Evolutionary conservation across 2,888 invertebrate genomes (phyloP), one percentile per base, ranked within the genome.

Genomic region (Chouioia cunea): DNA sequence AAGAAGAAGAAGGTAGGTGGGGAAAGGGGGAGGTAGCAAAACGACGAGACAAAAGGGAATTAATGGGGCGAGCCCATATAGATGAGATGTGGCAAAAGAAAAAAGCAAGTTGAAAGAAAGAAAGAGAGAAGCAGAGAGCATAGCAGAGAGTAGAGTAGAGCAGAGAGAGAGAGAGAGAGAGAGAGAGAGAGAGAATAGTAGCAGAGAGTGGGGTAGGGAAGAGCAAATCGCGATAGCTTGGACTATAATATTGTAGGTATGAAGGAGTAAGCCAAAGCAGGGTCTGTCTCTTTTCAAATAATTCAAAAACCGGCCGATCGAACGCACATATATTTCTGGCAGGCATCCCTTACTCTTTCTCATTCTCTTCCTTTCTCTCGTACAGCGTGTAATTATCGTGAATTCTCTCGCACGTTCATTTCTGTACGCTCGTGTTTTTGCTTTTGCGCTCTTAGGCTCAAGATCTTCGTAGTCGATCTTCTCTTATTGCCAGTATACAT

Each of bases 261-360:
- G 27, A 27, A 27, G 6, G 27, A 27, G 27, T 27, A 27, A 27
- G 78, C 79, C 76, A 43, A 12, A 58, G 65, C 74, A 79, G 80
- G 77, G 79, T 83, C 85, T 82, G 82, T 85, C 85, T 85, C 84
- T 85, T 85, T 85, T 85, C 85, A 83, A 85, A 85, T 85, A 85
- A 85, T 85, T 85, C 83, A 85, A 85, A 85, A 84, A 84, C 82
- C 82, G 82, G 81, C 83, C 83, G 84, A 85, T 85, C 84, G 85
- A 84, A 85, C 83, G 83, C 83, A 83, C 83, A 84, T 84, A 83
- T 83, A 81, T 82, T 77, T 72, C 76, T 74, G 76, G 73, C 70
- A 80, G 79, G 79, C 46, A 48, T 44, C 44, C 16, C 27, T 46
- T 16, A 44, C 59, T 23, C 59, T 53, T 46, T 48, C 16, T 65